These are phyloP conservation scores for Alentia gelatinosa DNA, from an alignment of 2,888 invertebrate species.

Conservation along the genomic window DNA sequence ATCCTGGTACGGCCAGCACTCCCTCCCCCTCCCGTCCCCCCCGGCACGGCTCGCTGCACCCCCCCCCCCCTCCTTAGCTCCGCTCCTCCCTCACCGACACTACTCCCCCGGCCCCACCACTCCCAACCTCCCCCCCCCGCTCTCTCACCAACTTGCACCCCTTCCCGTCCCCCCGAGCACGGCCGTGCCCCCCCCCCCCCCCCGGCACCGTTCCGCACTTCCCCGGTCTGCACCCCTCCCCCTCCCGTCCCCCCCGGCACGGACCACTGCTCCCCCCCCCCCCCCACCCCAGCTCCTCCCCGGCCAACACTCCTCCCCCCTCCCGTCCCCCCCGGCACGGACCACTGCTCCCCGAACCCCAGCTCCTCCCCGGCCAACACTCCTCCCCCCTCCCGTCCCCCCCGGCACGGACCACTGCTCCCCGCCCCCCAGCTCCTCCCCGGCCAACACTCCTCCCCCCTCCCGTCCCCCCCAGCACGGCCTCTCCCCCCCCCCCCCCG, in stretches of 20 bases:
- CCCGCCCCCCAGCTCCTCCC: neutral
- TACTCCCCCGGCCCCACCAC: neutral
- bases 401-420: neutral
- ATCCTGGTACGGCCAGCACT: neutral
- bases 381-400: neutral
- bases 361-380: no score
- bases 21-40: neutral
- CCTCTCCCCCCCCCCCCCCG: neutral
- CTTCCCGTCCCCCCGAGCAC: no score
- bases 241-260: neutral
- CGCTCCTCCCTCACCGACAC: neutral
- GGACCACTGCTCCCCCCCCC: neutral
- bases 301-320: neutral
- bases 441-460: neutral
- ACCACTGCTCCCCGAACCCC: neutral
- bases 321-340: neutral
- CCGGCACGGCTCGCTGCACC: neutral
- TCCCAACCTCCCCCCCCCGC: neutral
- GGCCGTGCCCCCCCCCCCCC: neutral
- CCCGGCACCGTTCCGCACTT: neutral
- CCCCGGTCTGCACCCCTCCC: neutral
- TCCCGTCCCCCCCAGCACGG: neutral
- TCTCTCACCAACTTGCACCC: no score
- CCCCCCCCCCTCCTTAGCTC: neutral
- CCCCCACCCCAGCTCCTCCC: neutral